Conservation (phyloP, 2,113 vertebrate genomes). For the Pluvianellus socialis region DNA sequence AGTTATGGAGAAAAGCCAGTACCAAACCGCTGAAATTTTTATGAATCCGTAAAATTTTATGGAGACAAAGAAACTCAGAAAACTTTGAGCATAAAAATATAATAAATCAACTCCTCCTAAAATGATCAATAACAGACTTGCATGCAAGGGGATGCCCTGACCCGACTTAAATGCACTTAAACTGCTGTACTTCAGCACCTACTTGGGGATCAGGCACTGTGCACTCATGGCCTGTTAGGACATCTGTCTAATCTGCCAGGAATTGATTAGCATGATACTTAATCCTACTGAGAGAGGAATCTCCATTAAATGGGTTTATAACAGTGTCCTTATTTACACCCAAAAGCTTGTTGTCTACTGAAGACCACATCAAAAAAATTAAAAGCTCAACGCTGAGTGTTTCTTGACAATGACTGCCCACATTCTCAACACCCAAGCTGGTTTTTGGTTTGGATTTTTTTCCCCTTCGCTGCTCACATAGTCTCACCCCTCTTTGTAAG, state of each 20-base stretch:
- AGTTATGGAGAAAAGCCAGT: neutral
- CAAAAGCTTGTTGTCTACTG: neutral
- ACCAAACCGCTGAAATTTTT: neutral
- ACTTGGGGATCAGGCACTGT: neutral
- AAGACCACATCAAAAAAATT: neutral
- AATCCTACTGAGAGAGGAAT: neutral
- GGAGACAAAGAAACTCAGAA: neutral
- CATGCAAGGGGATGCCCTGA: neutral
- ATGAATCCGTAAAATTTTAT: neutral
- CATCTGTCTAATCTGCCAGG: constrained; percentile 14
- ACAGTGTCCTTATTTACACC: neutral
- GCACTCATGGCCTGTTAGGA: neutral
- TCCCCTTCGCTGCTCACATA: neutral
- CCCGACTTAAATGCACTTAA: neutral
- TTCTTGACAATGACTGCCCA: neutral
- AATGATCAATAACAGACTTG: neutral
- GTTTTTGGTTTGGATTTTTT: neutral
- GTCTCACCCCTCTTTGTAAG: neutral
- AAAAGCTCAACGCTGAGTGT: neutral
- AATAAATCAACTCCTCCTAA: neutral
- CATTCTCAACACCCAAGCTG: neutral
- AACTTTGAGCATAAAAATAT: neutral
- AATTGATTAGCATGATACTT: constrained; percentile 18
- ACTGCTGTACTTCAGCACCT: neutral
- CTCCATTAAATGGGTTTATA: constrained; percentile 29